Evolutionary conservation across 2,797 vertebrate genomes (phyloP).

Genomic region (Parauchenoglanis punctatus): DNA sequence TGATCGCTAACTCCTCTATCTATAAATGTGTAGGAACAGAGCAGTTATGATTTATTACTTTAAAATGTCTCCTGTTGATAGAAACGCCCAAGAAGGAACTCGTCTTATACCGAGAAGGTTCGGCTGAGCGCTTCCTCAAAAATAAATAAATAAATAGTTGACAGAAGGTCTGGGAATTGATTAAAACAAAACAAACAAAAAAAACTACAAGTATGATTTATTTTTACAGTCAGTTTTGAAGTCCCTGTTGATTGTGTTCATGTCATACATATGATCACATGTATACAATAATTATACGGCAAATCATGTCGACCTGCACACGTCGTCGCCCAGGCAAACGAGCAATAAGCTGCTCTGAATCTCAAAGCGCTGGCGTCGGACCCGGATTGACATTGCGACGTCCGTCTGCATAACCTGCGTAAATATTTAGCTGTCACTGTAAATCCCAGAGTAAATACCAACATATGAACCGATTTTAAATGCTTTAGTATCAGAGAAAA

Average conservation of each 20-base stretch:
- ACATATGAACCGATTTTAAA: slow-evolving; percentile 40
- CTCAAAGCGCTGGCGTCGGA: not conserved
- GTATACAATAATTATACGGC: slow-evolving; percentile 61
- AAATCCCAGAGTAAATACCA: slow-evolving; percentile 62
- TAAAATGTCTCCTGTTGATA: slow-evolving; percentile 80
- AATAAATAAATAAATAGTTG: slow-evolving; percentile 54
- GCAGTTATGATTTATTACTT: slow-evolving; percentile 88
- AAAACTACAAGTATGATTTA: slow-evolving; percentile 79
- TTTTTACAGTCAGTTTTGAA: slow-evolving; percentile 63
- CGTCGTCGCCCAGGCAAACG: not conserved
- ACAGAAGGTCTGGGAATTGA: not conserved
- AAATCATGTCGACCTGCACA: not conserved
- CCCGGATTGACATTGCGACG: slow-evolving; percentile 70
- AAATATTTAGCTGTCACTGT: slow-evolving; percentile 82
- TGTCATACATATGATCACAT: not conserved
- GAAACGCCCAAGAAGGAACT: slow-evolving; percentile 69
- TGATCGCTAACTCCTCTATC: slow-evolving; percentile 85
- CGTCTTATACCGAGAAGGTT: slow-evolving; percentile 62
- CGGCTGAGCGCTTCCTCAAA: slow-evolving; percentile 66
- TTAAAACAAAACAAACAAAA: no score
- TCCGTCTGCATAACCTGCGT: slow-evolving; percentile 75
- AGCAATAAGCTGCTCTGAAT: slow-evolving; percentile 27
- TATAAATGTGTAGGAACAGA: slow-evolving; percentile 82
- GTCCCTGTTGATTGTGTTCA: slow-evolving; percentile 64
- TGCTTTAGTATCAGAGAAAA: not conserved